Percentiles rank a stretch among this genome's conserved stretches.
Conservation (phyloP, 2,797 vertebrate species). For the Sardinella longiceps region DNA sequence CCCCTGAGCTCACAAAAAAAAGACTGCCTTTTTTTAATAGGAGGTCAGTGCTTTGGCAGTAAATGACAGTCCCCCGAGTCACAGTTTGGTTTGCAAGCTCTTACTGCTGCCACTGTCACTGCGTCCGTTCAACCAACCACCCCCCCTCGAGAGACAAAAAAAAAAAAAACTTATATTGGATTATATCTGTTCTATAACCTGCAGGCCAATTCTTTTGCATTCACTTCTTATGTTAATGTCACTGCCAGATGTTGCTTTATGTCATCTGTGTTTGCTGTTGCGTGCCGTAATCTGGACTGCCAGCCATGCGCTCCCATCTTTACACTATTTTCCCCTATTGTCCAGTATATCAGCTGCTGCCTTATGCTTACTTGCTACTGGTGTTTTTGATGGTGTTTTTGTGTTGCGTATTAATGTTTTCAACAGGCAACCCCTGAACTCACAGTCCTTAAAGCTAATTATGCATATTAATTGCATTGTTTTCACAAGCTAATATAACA, state of each 20-base stretch:
- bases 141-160: neutral
- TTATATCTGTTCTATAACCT: neutral
- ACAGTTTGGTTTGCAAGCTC: neutral
- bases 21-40: neutral
- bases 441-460: neutral
- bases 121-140: neutral
- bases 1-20: neutral
- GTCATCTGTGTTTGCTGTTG: neutral
- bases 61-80: neutral
- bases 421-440: neutral
- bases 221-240: constrained; percentile 5
- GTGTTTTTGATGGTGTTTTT: constrained; percentile 9
- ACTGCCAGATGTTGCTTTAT: constrained; percentile 19
- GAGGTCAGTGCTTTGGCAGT: constrained; percentile 4
- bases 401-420: neutral
- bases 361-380: neutral
- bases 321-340: neutral
- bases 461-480: neutral
- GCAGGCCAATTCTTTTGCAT: constrained; percentile 8
- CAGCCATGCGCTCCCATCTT: neutral
- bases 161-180: neutral
- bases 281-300: neutral
- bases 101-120: neutral
- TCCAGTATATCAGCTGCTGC: neutral
- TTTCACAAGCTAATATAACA: neutral